Conservation (phyloP, 1,140 invertebrate species). For the Caligus rogercresseyi region DNA sequence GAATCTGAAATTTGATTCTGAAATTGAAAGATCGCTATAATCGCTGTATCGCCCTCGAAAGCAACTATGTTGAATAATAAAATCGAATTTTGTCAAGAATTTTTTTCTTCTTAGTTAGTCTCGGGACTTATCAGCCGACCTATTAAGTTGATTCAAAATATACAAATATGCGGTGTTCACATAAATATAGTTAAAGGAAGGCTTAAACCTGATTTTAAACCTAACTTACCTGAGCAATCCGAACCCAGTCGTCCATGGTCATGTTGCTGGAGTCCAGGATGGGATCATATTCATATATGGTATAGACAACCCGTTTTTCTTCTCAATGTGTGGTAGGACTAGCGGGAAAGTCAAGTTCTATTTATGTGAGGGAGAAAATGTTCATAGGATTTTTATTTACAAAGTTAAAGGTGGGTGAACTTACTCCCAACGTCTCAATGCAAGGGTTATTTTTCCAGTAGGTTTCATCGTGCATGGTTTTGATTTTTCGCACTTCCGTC, state of each 20-base stretch:
- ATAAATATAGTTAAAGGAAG: background rate
- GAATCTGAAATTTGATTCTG: no score
- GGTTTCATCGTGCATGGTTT: constrained; percentile 17
- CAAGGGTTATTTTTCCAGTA: constrained; percentile 5
- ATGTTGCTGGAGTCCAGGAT: constrained; percentile 84
- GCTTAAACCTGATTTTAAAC: constrained; percentile 31
- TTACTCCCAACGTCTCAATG: background rate
- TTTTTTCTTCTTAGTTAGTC: no score
- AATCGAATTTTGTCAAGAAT: no score
- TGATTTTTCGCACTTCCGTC: constrained; percentile 2
- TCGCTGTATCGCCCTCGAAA: no score
- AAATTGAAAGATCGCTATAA: no score
- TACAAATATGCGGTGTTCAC: no score
- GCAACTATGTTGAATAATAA: no score
- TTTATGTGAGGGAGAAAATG: no score
- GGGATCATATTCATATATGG: constrained; percentile 65
- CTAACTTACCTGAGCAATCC: constrained; percentile 64
- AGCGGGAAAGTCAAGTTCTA: constrained; percentile 4
- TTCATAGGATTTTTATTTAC: no score
- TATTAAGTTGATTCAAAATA: no score
- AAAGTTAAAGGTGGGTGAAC: no score
- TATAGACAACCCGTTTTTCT: constrained; percentile 49
- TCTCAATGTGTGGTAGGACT: constrained; percentile 24
- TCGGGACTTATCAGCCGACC: no score
- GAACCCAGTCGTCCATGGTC: constrained; percentile 72